phyloP scores from a whole-genome alignment of 37 sponge, comb jelly and placozoan genomes.

The Chondrosia reniformis region DNA sequence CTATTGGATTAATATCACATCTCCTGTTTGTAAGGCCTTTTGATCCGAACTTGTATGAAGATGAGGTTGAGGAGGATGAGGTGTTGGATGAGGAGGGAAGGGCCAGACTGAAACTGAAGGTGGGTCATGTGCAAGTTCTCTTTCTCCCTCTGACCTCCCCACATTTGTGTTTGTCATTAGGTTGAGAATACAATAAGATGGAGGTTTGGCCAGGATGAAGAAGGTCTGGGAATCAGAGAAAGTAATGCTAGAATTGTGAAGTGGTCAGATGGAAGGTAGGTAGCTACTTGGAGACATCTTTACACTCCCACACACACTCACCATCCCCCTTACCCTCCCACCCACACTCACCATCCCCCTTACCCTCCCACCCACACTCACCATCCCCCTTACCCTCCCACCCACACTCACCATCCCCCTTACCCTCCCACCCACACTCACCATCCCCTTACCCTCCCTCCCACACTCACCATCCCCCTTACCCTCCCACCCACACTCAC shows the following conservation, averaged over 20 bases:
- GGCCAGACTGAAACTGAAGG: slow-evolving; percentile 89
- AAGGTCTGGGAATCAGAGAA: slow-evolving; percentile 69
- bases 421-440: slow-evolving; percentile 21
- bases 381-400: not conserved
- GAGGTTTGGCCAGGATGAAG: slow-evolving; percentile 69
- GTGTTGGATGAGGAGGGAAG: slow-evolving; percentile 94
- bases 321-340: not conserved
- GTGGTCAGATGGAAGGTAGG: slow-evolving; percentile 87
- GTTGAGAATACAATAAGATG: slow-evolving; percentile 97
- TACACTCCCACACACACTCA: not conserved
- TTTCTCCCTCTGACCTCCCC: not conserved
- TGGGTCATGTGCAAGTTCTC: slow-evolving; percentile 14
- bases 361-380: slow-evolving; percentile 3
- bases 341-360: slow-evolving; percentile 1
- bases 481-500: not conserved
- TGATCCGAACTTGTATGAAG: slow-evolving; percentile 84
- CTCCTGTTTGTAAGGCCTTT: too few species aligned
- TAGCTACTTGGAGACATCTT: not conserved
- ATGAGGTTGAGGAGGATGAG: slow-evolving; percentile 95
- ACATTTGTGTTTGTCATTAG: slow-evolving; percentile 7
- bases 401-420: slow-evolving; percentile 44
- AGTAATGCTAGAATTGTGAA: slow-evolving; percentile 90
- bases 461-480: not conserved
- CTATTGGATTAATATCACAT: too few species aligned
- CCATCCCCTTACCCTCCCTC: not conserved